Evolutionary conservation across 1,140 invertebrate species (phyloP).

Genomic region (Fopius arisanus): DNA sequence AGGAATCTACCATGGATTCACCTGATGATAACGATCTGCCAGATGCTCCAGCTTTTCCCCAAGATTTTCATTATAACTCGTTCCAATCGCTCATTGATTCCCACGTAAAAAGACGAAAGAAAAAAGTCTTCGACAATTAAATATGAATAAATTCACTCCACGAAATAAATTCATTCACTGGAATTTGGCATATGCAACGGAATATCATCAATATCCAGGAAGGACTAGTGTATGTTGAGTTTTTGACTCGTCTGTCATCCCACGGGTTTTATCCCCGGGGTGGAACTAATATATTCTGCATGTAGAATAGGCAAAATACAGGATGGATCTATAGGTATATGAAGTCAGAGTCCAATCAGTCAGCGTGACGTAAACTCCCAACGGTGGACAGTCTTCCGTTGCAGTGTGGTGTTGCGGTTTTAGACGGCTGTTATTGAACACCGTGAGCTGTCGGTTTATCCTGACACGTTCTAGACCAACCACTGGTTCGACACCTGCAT

Average conservation of each 20-base stretch:
- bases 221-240: background rate
- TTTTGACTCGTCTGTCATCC: conserved; percentile 9
- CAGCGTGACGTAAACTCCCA: conserved; percentile 30
- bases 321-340: background rate
- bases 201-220: background rate
- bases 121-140: too few relatives aligned
- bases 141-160: background rate
- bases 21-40: background rate
- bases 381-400: conserved; percentile 25
- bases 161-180: background rate
- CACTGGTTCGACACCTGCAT: background rate
- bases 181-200: background rate
- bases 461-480: background rate
- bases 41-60: background rate
- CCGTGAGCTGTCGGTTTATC: background rate
- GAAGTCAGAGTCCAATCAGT: conserved; percentile 22
- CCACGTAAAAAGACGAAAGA: too few relatives aligned
- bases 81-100: too few relatives aligned
- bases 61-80: background rate
- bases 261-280: background rate
- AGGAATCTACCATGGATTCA: background rate
- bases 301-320: background rate
- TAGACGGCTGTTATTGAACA: conserved; percentile 28
- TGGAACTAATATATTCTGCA: conserved; percentile 6
- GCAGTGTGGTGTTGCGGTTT: conserved; percentile 28